Evolutionary conservation across 2,797 vertebrate genomes (phyloP), one percentile per base, ranked within the genome.

Genomic region (Adrianichthys oophorus): DNA sequence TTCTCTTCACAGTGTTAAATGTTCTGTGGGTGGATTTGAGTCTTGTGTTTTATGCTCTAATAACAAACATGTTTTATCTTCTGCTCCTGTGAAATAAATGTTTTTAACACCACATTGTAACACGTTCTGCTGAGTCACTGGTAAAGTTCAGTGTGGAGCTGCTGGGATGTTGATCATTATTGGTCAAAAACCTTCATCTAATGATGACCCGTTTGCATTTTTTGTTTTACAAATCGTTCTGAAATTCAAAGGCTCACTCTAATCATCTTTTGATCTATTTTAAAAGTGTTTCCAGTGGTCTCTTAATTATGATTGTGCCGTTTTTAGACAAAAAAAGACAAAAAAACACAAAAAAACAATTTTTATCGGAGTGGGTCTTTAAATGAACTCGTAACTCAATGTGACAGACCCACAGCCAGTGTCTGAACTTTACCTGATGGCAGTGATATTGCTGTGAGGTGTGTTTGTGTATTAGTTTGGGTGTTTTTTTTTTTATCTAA

Each of bases 351-450:
- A 29, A 29, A 29, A 29, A 6, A 29, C 1, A 0, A 7, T 7
- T 29, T 29, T 29, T 29, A 29, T 37, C 10, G 4, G 10, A 37
- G 32, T 37, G 0, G 10, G 10, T 37, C 32, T 37, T 37, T 12
- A 12, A 12, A 12, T 37, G 32, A 13, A 3, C 32, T 37, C 1
- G 1, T 37, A 37, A 12, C 3, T 37, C 32, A 37, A 3, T 12
- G 32, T 41, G 49, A 70, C 60, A 3, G 8, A 56, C 19, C 70
- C 69, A 47, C 59, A 59, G 55, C 5, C 81, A 74, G 86, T 82
- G 78, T 69, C 45, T 72, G 79, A 87, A 85, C 41, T 14, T 87
- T 89, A 84, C 83, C 69, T 85, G 70, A 72, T 56, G 61, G 78
- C 73, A 72, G 76, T 57, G 17, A 54, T 74, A 45, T 65, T 69